Evolutionary conservation across 2,113 vertebrate genomes (phyloP).

Genomic region (Nestor notabilis): DNA sequence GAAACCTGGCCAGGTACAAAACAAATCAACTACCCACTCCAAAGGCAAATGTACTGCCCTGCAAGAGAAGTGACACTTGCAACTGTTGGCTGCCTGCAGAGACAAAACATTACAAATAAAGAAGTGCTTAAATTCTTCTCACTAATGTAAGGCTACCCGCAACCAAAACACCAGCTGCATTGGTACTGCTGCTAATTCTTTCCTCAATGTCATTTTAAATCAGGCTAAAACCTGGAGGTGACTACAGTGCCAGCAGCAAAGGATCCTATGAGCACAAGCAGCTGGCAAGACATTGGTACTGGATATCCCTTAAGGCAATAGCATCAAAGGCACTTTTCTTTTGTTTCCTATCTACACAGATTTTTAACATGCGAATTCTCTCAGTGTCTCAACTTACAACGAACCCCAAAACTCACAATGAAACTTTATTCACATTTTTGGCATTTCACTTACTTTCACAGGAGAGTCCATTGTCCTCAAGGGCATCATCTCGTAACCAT

Average conservation of each 20-base stretch:
- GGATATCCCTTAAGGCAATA: not conserved
- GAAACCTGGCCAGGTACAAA: not conserved
- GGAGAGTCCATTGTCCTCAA: not conserved
- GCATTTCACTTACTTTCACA: not conserved
- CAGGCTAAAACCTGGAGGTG: not conserved
- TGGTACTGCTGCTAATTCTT: not conserved
- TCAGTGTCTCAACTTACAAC: not conserved
- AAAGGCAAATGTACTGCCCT: not conserved
- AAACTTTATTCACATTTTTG: conserved; percentile 1
- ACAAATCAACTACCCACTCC: not conserved
- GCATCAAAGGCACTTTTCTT: not conserved
- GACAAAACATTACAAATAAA: not conserved
- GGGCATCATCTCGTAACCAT: not conserved
- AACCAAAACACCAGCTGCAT: not conserved
- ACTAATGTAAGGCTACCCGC: not conserved
- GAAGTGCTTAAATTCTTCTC: not conserved
- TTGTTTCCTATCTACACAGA: not conserved
- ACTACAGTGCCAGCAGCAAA: not conserved
- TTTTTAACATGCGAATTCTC: not conserved
- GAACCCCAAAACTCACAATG: not conserved
- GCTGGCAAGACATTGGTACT: not conserved
- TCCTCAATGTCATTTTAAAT: conserved; percentile 26
- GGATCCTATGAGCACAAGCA: not conserved
- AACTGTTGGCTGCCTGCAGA: not conserved
- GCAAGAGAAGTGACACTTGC: not conserved